phyloP scores from a whole-genome alignment of 2,888 invertebrate genomes.

The Apotomis betuletana region DNA sequence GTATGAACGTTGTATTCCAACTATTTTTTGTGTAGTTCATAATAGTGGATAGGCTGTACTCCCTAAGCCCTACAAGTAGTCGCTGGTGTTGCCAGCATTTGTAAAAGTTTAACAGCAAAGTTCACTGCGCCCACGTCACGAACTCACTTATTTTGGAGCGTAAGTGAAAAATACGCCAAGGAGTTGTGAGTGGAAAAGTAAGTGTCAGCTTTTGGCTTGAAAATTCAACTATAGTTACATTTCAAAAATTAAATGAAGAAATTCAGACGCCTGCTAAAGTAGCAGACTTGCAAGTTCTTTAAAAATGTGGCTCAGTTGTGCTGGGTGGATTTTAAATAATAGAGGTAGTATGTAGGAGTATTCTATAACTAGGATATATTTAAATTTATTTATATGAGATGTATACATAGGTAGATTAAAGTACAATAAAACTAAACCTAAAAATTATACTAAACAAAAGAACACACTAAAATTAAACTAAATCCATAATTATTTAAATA shows the following conservation, averaged over 20 bases:
- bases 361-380: too few species aligned
- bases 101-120: slow-evolving; percentile 42
- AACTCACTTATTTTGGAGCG: slow-evolving; percentile 36
- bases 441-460: too few species aligned
- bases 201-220: slow-evolving; percentile 18
- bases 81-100: slow-evolving; percentile 17
- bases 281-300: background rate
- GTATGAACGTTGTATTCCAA: background rate
- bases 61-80: slow-evolving; percentile 10
- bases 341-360: too few species aligned
- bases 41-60: slow-evolving; percentile 1
- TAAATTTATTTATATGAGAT: too few species aligned
- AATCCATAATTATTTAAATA: too few species aligned
- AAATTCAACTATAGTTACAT: slow-evolving; percentile 11
- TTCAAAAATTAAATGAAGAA: slow-evolving; percentile 12
- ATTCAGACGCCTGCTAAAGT: background rate
- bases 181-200: slow-evolving; percentile 30
- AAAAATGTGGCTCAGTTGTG: too few species aligned
- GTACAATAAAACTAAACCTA: too few species aligned
- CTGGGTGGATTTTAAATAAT: too few species aligned
- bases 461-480: too few species aligned
- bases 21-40: background rate
- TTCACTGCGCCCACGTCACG: slow-evolving; percentile 30
- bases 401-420: too few species aligned
- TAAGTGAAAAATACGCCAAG: slow-evolving; percentile 40